Evolutionary conservation across 2,797 vertebrate genomes (phyloP).

Genomic region (Schizopygopsis malacanthus): DNA sequence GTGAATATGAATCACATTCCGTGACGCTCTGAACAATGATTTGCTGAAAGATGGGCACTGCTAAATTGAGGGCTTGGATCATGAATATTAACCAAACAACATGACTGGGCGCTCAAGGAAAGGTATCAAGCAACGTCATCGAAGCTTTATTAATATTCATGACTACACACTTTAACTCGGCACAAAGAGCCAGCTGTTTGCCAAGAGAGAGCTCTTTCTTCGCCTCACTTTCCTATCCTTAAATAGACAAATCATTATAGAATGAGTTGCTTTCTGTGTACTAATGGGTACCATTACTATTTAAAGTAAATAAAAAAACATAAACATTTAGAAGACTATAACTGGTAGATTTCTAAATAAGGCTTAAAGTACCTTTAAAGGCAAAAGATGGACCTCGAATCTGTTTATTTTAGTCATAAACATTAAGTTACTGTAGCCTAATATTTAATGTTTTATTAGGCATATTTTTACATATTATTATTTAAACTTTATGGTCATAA

Average conservation of each 20-base stretch:
- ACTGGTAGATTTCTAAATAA: neutral
- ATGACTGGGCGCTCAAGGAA: neutral
- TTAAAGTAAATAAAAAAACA: neutral
- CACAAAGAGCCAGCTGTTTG: conserved; percentile 24
- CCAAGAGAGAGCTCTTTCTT: neutral
- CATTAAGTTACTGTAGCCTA: neutral
- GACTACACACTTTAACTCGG: neutral
- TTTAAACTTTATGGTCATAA: too few species aligned
- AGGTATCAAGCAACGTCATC: neutral
- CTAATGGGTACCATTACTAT: neutral
- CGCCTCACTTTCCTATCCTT: too few species aligned
- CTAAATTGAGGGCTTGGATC: neutral
- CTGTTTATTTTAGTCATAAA: neutral
- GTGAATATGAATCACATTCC: neutral
- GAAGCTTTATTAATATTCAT: neutral
- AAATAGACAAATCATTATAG: neutral
- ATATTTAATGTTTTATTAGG: too few species aligned
- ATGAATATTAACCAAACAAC: neutral
- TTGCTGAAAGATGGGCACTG: too few species aligned
- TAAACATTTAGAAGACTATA: neutral
- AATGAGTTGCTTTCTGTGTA: neutral
- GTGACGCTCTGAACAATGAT: neutral
- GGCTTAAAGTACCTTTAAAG: neutral
- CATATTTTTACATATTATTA: too few species aligned
- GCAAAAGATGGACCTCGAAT: neutral